Evolutionary conservation across 2,888 invertebrate genomes (phyloP).

Genomic region (Lacanobia wlatinum): DNA sequence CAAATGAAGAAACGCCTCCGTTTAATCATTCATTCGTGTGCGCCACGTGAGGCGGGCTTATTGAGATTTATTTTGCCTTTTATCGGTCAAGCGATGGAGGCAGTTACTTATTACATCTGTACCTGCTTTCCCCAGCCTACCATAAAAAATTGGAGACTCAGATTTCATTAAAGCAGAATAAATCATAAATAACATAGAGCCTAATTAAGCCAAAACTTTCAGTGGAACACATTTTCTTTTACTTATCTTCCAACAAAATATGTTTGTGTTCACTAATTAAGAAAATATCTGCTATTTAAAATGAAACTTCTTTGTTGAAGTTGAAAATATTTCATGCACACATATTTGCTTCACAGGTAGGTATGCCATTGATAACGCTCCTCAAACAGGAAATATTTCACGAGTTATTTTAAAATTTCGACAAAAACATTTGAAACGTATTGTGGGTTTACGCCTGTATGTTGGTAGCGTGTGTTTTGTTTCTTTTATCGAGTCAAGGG

Average conservation of each 20-base stretch:
- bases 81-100: conserved; percentile 75
- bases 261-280: not conserved
- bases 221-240: not conserved
- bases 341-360: not conserved
- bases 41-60: conserved; percentile 77
- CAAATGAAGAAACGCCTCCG: conserved; percentile 86
- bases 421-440: conserved; percentile 44
- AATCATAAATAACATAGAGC: not conserved
- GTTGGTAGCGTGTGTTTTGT: conserved; percentile 64
- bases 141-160: not conserved
- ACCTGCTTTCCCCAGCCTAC: not conserved
- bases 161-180: conserved; percentile 15
- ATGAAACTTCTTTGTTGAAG: not conserved
- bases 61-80: conserved; percentile 86
- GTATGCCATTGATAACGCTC: not conserved
- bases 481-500: conserved; percentile 71
- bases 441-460: conserved; percentile 37
- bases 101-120: conserved; percentile 59
- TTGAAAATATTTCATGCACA: not conserved
- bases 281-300: not conserved
- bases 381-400: conserved; percentile 19
- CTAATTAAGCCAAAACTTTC: conserved; percentile 12
- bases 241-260: not conserved
- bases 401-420: conserved; percentile 43
- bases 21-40: conserved; percentile 88